A percentile compares a stretch with the other conserved stretches of the same genome.
phyloP scores from a whole-genome alignment of 2,797 vertebrate species.

The Channa striata region DNA sequence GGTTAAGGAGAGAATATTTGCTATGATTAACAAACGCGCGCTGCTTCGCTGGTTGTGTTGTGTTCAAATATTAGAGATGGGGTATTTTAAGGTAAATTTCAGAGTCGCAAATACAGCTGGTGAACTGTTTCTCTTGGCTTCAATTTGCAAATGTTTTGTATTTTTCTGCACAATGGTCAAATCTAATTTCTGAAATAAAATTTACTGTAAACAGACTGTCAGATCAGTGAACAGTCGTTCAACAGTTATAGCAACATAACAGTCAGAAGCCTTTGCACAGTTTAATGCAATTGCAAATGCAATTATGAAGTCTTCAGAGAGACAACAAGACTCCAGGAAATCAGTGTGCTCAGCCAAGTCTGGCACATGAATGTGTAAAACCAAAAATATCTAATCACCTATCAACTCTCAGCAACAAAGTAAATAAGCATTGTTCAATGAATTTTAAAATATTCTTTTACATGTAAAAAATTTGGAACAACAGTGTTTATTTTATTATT shows the following conservation, averaged over 20 bases:
- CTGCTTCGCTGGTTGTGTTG: constrained; percentile 36
- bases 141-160: constrained; percentile 27
- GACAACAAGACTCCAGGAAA: too few species aligned
- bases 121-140: constrained; percentile 38
- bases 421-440: too few species aligned
- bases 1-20: constrained; percentile 50
- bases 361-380: too few species aligned
- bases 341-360: too few species aligned
- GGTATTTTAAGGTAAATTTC: constrained; percentile 25
- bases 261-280: too few species aligned
- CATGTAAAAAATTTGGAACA: too few species aligned
- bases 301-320: too few species aligned
- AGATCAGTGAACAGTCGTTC: constrained; percentile 21
- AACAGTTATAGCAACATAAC: neutral
- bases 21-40: constrained; percentile 34
- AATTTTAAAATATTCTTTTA: too few species aligned
- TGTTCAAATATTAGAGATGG: constrained; percentile 14
- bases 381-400: too few species aligned
- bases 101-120: constrained; percentile 15
- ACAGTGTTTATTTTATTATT: too few species aligned
- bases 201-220: constrained; percentile 8
- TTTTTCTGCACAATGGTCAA: constrained; percentile 22
- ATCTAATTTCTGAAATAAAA: constrained; percentile 3
- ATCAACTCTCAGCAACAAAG: too few species aligned
- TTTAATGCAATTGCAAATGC: too few species aligned